Evolutionary conservation across 37 sponge, comb jelly and placozoan species (phyloP), one percentile per base, ranked within the genome.

Genomic region (Lycopodina hypogea): DNA sequence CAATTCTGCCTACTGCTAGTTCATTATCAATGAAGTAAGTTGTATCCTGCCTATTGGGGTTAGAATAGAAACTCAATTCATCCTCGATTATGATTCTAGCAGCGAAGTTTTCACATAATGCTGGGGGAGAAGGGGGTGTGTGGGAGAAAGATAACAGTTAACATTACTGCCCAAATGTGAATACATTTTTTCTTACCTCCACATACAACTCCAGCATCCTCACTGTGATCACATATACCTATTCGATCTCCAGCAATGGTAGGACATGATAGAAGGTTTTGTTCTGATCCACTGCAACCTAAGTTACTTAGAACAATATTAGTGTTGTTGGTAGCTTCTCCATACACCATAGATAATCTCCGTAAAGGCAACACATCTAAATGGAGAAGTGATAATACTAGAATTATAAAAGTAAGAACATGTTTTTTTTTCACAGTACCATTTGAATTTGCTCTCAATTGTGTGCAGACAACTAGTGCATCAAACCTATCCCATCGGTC

Each of bases 171-270:
- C 19, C 3, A 35, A 67, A 37, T 4, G 19, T 40, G 39, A 21
- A 35, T 18, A 3, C 21, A n/a, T 3, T 21, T 55, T 39, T 14
- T 12, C 38, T 32, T 60, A 56, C 76, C 76, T 56, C 57, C 57
- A 56, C 76, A 76, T 60, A 22, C 35, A 18, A 76, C 63, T 60
- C 76, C 76, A 76, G 76, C 76, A 60, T 76, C 76, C 55, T 76
- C 76, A 36, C 41, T 37, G 62, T 76, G 76, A 59, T 59, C 76
- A 60, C 76, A 76, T 18, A 22, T 26, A 60, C 42, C 62, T 24
- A 2, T n/a, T n/a, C n/a, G n/a, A 15, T 8, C 62, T 28, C 57
- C 36, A 4, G 29, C 33, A 4, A 26, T 60, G 21, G 1, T 34
- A 2, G 28, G 36, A 60, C 76, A 76, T 18, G 11, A 41, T 33